phyloP scores from a whole-genome alignment of 2,113 vertebrate species.

The Calonectris borealis region DNA sequence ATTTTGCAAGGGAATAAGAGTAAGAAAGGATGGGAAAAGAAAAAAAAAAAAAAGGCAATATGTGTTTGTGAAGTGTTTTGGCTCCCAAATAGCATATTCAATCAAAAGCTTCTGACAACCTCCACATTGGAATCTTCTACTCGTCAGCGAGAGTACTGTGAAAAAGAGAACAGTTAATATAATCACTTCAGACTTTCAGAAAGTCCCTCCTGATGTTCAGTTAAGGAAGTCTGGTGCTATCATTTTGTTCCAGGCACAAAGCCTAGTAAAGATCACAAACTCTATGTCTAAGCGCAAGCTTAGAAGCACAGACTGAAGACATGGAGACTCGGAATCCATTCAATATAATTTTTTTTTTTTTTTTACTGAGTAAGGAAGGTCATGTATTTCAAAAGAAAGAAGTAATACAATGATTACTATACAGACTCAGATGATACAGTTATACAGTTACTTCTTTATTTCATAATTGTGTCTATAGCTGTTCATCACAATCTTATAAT shows the following conservation, averaged over 20 bases:
- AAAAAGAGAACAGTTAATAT: constrained; percentile 41
- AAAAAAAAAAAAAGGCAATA: not conserved
- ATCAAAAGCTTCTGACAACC: constrained; percentile 47
- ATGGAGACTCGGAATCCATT: not conserved
- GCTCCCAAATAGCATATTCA: constrained; percentile 25
- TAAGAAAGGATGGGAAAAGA: not conserved
- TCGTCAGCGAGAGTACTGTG: not conserved
- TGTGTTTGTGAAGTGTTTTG: constrained; percentile 29
- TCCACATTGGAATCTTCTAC: constrained; percentile 15
- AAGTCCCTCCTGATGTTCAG: constrained; percentile 14
- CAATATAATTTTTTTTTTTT: not conserved
- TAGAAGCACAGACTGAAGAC: not conserved
- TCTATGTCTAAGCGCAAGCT: not conserved
- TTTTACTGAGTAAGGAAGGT: not conserved
- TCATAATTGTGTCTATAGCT: not conserved
- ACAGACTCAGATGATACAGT: not conserved
- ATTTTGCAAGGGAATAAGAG: not conserved
- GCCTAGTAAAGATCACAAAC: not conserved
- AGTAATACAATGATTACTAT: not conserved
- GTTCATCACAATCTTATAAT: not conserved
- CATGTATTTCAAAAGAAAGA: not conserved
- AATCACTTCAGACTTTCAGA: constrained; percentile 22
- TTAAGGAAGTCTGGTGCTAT: not conserved
- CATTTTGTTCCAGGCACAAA: not conserved
- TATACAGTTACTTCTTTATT: not conserved